phyloP scores from a whole-genome alignment of 2,113 vertebrate species.

The Pedionomus torquatus region DNA sequence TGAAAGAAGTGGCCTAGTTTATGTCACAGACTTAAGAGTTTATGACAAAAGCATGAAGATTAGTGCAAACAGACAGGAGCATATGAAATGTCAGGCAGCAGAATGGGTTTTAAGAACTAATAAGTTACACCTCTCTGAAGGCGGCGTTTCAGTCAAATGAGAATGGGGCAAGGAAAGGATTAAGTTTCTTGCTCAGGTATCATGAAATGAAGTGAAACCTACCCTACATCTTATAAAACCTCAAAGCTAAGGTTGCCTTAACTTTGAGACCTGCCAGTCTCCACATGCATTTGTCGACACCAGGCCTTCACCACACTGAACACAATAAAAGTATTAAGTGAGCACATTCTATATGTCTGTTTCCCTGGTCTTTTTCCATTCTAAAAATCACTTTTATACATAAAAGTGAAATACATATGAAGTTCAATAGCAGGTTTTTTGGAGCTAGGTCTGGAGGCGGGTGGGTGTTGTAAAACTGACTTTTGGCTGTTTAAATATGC shows the following conservation, averaged over 20 bases:
- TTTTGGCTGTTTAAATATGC: neutral
- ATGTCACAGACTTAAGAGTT: neutral
- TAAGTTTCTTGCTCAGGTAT: neutral
- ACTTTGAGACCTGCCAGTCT: neutral
- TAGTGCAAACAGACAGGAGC: neutral
- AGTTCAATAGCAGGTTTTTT: neutral
- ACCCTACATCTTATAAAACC: no score
- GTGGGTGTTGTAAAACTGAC: neutral
- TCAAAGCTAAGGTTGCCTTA: neutral
- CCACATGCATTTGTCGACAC: neutral
- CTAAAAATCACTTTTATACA: neutral
- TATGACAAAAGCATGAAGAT: neutral
- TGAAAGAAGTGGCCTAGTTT: neutral
- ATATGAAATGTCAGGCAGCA: neutral
- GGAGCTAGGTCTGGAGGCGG: neutral
- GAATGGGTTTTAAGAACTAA: neutral
- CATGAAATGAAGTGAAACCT: neutral
- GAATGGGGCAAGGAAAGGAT: neutral
- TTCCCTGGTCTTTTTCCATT: neutral
- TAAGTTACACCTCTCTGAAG: rapidly evolving
- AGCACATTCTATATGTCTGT: neutral
- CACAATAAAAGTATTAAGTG: neutral
- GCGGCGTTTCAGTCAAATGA: rapidly evolving
- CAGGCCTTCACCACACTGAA: neutral
- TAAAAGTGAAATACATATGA: neutral